A percentile compares a stretch with the other conserved stretches of the same genome.
phyloP scores from a whole-genome alignment of 2,888 invertebrate species.

The Nasonia oneida region DNA sequence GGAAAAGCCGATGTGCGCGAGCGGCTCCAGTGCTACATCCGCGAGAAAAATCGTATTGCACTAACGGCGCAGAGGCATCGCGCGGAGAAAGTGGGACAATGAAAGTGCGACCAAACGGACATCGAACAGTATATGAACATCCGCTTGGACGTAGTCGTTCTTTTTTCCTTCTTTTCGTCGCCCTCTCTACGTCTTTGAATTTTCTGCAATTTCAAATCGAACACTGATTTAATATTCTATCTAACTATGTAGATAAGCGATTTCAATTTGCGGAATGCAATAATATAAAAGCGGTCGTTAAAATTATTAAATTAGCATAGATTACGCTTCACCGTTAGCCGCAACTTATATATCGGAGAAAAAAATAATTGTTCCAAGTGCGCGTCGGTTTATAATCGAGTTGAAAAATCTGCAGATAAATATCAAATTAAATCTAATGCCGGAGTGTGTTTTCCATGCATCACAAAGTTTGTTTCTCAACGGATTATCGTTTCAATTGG shows the following conservation, averaged over 20 bases:
- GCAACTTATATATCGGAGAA: no score
- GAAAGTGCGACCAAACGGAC: conserved; percentile 76
- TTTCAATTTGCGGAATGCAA: background rate
- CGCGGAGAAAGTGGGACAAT: conserved; percentile 77
- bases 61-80: conserved; percentile 42
- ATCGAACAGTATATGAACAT: conserved; percentile 48
- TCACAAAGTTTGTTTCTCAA: background rate
- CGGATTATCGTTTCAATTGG: background rate
- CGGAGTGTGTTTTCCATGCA: background rate
- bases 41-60: conserved; percentile 47
- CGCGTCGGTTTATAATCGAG: no score
- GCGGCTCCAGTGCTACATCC: conserved; percentile 33
- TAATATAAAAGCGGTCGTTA: background rate
- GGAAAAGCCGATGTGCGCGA: background rate
- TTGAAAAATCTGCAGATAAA: background rate
- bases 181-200: background rate
- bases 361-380: no score
- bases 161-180: conserved; percentile 16
- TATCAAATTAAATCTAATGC: background rate
- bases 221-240: no score
- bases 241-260: background rate
- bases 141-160: conserved; percentile 44
- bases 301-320: background rate
- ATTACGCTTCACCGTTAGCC: no score
- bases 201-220: background rate